Evolutionary conservation across 1,140 invertebrate genomes (phyloP), one percentile per base, ranked within the genome.

Genomic region (Drosophila fuyamai): DNA sequence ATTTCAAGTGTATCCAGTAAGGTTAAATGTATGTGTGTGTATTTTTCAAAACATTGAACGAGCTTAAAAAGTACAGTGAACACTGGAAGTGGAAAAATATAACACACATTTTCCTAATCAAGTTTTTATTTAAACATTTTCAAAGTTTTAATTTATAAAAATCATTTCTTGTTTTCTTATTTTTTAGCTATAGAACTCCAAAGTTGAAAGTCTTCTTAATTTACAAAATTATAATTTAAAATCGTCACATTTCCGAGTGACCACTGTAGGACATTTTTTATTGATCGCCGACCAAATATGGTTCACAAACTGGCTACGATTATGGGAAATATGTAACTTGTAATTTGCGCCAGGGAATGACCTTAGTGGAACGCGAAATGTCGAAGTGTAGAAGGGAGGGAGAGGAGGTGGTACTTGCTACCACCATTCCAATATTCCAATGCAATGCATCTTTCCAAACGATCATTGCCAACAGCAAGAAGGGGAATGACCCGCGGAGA

Each of bases 401-500:
- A 40, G 38, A 40, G 38, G 9, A 5, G 38, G n/a, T 2, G 5
- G 23, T 16, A 27, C 36, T 32, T 18, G 44, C 16, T 62, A 48
- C 18, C 63, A 38, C 62, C 56, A 14, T 46, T 47, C 18, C 61
- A 58, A 14, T 59, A 29, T 32, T 59, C 43, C 57, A 67, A 47
- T 67, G 36, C 57, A 67, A 47, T 67, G 36, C 47, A 48, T 38
- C 35, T 47, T 27, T 46, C 10, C 57, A 67, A 61, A 50, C 46
- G 61, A 59, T 59, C 63, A 67, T 65, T 67, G 46, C 60, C 60
- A 68, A 63, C 51, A 63, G 16, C 9, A 41, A 50, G 43, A 36
- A 56, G 70, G 68, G 57, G 68, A 74, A 56, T 75, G 68, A 63
- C 70, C 51, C 38, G 18, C 35, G 27, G 10, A 53, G 55, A 16